Evolutionary conservation across 2,797 vertebrate species (phyloP), one percentile per base, ranked within the genome.

Genomic region (Danio choprae): DNA sequence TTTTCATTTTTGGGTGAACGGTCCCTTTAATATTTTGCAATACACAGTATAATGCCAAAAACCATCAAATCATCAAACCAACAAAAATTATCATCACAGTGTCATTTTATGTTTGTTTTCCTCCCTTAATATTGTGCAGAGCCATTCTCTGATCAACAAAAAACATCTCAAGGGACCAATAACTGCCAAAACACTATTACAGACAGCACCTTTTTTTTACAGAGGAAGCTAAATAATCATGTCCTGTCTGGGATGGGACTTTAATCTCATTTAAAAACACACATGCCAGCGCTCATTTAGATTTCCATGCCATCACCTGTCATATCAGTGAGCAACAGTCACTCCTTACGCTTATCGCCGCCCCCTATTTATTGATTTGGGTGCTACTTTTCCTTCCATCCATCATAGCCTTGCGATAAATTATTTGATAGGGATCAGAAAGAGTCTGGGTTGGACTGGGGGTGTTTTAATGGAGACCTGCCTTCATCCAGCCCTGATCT

Each of bases 361-460:
- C 63, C 40, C 70, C 72, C 64, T 59, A 73, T 79, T 85, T 82
- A 90, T 87, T 88, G 88, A 91, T 91, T 89, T 84, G 80, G 81
- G 84, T 18, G 75, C 77, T 65, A 81, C 82, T 84, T 82, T 84
- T 44, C 53, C 16, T 20, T 74, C 55, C 77, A 79, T 84, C 60
- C 77, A 75, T 76, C 74, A 69, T 82, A 87, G 84, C 82, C 75
- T 83, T 48, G 80, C 81, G 81, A 91, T 89, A 85, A 86, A 92
- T 90, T 80, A 90, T 91, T 87, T 91, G 86, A 90, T 88, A 85
- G 74, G 76, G 62, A 82, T 88, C 70, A 79, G 83, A 76, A 73
- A 74, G 83, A 86, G 84, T 81, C 71, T 82, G 58, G 73, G 74
- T 71, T 56, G 72, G 18, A 59, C 83, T 84, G 4, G 40, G 79